Evolutionary conservation across 2,888 invertebrate genomes (phyloP), one percentile per base, ranked within the genome.

Genomic region (Epinotia bilunana): DNA sequence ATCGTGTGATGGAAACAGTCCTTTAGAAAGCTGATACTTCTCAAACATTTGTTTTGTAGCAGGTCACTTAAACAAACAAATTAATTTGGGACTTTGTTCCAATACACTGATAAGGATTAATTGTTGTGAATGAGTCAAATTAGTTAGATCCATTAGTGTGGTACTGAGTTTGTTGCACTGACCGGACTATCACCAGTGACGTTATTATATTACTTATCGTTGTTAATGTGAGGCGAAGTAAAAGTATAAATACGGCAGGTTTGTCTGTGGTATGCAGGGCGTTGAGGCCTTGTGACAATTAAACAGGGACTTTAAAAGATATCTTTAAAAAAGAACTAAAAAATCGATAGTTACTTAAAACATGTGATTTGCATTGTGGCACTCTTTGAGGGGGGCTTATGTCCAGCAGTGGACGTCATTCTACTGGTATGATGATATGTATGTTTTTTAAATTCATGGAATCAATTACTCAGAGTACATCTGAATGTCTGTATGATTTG

Each of bases 11-110:
- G n/a, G n/a, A n/a, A 11, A 46, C 13, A 13, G 11, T 11, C 46
- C 46, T 46, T 46, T 46, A 46, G 46, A 46, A 16, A 46, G 13
- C 13, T 46, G 46, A 13, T 4, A 13, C 16, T 16, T 16, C n/a
- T 16, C 18, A 43, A 62, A 57, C 62, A 61, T 39, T 61, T 39
- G 62, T 39, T 39, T 39, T 61, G 16, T 28, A 39, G 62, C 39
- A 62, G 39, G 62, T 62, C 62, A 43, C 39, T 62, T 39, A 62
- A 62, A 62, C 39, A 12, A 62, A 39, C 11, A 28, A 61, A 61
- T 33, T n/a, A 33, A n/a, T 39, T 18, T 33, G 39, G 61, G 13
- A 39, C n/a, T 49, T 49, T 49, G 49, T 49, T n/a, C 33, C 18
- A 43, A 3, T 33, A 11, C 18, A 6, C 6, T 16, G 39, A 62